Base-by-base conservation (phyloP, 2,113 vertebrate species). In the Pongo abelii region DNA sequence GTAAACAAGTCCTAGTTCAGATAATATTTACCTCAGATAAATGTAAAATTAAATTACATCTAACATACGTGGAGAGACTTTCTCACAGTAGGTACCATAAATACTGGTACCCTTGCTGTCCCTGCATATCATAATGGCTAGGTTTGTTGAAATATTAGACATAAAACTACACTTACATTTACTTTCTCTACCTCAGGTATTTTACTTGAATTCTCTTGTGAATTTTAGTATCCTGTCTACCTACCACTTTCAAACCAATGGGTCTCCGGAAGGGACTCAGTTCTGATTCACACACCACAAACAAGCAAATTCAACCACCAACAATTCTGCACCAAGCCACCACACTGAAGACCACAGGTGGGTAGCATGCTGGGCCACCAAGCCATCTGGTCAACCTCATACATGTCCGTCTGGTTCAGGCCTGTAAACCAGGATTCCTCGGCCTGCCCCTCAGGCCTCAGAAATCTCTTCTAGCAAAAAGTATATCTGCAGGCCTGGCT, bases 401-500 rank as follows among this genome's bases (percentile, higher is more conserved):
- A 74, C 0, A 13, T 50, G 69, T 92, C 46, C 7, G 9, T 85
- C 87, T 74, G 67, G 67, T 79, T 95, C 38, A 79, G 86, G 25
- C 78, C 79, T 89, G 86, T 89, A 91, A 87, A 96, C 83, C 97
- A 94, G 97, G 97, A 97, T 97, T 94, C 86, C 89, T 97, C 50
- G 14, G 69, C 25, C 96, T 97, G 77, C 95, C 95, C 70, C 27
- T 87, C 64, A 94, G 90, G 91, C 18, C 92, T 97, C 92, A 97
- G 89, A 94, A 96, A 96, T 94, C 97, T 98, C 96, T 95, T 94
- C 96, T 6, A 88, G 95, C 84, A 93, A 96, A 98, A 91, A 96
- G 22, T 69, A 17, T 94, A 96, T 72, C 90, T 69, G 5, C 52
- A 97, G 94, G 40, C 80, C 94, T 75, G 13, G 89, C 75, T 96